Conservation (phyloP, 2,888 invertebrate species). For the Eretmocerus hayati region DNA sequence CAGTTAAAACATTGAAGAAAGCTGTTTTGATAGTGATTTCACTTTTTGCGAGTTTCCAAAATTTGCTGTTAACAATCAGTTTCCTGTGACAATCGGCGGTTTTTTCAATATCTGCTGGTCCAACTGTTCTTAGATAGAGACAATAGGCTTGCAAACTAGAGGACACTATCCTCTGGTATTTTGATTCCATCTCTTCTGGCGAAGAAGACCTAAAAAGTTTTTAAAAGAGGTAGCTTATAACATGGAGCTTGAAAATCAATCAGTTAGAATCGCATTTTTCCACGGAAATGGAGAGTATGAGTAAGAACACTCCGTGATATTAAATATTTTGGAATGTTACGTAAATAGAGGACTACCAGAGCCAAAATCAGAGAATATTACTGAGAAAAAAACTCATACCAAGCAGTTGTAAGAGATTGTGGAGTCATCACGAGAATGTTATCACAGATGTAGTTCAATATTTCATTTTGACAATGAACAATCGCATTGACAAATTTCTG, state of each 20-base stretch:
- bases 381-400: too few species aligned
- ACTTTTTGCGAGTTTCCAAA: slow-evolving; percentile 66
- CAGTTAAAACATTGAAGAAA: slow-evolving; percentile 63
- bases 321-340: too few species aligned
- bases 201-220: slow-evolving; percentile 50
- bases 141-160: slow-evolving; percentile 61
- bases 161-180: slow-evolving; percentile 60
- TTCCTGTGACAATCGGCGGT: slow-evolving; percentile 50
- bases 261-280: too few species aligned
- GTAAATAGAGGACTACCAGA: too few species aligned
- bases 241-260: too few species aligned
- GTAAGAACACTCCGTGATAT: too few species aligned
- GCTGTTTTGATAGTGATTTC: slow-evolving; percentile 52
- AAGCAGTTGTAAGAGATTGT: slow-evolving; percentile 50
- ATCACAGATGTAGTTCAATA: slow-evolving; percentile 65
- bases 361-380: slow-evolving; percentile 28
- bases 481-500: slow-evolving; percentile 74
- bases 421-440: slow-evolving; percentile 59
- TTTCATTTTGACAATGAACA: slow-evolving; percentile 74
- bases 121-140: slow-evolving; percentile 55
- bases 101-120: slow-evolving; percentile 50
- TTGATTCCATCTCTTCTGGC: slow-evolving; percentile 62
- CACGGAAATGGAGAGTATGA: too few species aligned
- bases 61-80: slow-evolving; percentile 56
- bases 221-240: too few species aligned